Conservation (phyloP, 2,113 vertebrate species). For the Oxyruncus cristatus region DNA sequence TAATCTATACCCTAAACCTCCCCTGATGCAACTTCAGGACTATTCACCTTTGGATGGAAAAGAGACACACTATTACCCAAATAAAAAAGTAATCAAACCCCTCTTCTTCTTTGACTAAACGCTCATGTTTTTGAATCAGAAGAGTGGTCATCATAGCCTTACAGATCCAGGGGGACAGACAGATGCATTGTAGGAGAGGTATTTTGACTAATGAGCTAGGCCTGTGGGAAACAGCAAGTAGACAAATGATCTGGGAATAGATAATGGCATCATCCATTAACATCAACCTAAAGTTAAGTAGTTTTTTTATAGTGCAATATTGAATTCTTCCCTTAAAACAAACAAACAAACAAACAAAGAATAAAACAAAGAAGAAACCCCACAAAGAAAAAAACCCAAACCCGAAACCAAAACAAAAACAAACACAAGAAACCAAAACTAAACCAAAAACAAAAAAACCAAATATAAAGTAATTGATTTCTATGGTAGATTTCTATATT, state of each 20-base stretch:
- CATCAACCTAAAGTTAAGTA: not conserved
- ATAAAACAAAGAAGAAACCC: not conserved
- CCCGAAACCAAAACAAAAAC: not conserved
- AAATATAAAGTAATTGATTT: not conserved
- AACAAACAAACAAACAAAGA: not conserved
- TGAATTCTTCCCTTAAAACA: too few relatives aligned
- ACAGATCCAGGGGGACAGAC: not conserved
- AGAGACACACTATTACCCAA: not conserved
- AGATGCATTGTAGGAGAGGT: not conserved
- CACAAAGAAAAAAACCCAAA: too few relatives aligned
- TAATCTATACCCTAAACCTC: not conserved
- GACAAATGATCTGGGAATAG: not conserved
- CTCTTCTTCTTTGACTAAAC: not conserved
- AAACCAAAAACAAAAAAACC: not conserved
- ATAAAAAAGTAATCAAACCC: not conserved
- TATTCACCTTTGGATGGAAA: not conserved
- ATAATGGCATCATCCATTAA: not conserved
- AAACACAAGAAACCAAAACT: too few relatives aligned
- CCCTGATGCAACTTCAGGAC: not conserved
- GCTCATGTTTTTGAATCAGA: not conserved
- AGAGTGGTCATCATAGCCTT: not conserved
- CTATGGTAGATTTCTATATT: not conserved
- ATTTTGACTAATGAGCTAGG: not conserved
- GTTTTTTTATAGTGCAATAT: not conserved
- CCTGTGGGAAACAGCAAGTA: not conserved